Percentiles rank a stretch among this genome's conserved stretches.
These are phyloP conservation scores for Drosophila pallidifrons DNA, from an alignment of 1,140 invertebrate species.

Conservation along the genomic window DNA sequence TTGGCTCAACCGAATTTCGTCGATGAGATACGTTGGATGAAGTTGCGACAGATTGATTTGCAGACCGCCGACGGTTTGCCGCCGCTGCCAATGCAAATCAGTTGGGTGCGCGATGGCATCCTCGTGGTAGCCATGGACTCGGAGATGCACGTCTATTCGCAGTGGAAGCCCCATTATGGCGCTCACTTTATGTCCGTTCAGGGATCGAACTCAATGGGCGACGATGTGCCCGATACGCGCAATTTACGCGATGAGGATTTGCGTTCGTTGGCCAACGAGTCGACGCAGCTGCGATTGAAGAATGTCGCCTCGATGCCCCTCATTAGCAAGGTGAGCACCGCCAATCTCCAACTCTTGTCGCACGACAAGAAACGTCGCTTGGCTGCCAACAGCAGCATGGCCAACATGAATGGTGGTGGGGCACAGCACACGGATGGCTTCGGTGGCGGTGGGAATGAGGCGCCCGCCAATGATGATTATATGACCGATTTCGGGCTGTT, in stretches of 20 bases:
- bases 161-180: slow-evolving; percentile 92
- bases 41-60: slow-evolving; percentile 95
- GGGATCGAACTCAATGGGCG: slow-evolving; percentile 29
- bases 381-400: slow-evolving; percentile 68
- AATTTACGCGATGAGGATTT: slow-evolving; percentile 93
- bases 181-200: slow-evolving; percentile 57
- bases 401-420: slow-evolving; percentile 53
- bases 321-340: slow-evolving; percentile 92
- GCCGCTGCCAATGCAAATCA: slow-evolving; percentile 98
- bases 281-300: slow-evolving; percentile 88
- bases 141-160: slow-evolving; percentile 99
- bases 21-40: slow-evolving; percentile 98
- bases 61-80: slow-evolving; percentile 97
- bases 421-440: not conserved
- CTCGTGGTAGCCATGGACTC: slow-evolving; percentile 99
- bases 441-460: slow-evolving; percentile 45
- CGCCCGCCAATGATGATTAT: slow-evolving; percentile 86
- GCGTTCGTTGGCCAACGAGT: slow-evolving; percentile 90
- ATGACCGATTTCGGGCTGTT: slow-evolving; percentile 98
- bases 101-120: slow-evolving; percentile 99
- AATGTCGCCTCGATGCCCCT: slow-evolving; percentile 92
- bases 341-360: slow-evolving; percentile 91
- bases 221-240: slow-evolving; percentile 87
- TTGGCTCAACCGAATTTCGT: slow-evolving; percentile 93
- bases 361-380: slow-evolving; percentile 87